A percentile compares a stretch with the other conserved stretches of the same genome.
Conservation (phyloP, 2,797 vertebrate genomes). For the Myotis daubentonii region DNA sequence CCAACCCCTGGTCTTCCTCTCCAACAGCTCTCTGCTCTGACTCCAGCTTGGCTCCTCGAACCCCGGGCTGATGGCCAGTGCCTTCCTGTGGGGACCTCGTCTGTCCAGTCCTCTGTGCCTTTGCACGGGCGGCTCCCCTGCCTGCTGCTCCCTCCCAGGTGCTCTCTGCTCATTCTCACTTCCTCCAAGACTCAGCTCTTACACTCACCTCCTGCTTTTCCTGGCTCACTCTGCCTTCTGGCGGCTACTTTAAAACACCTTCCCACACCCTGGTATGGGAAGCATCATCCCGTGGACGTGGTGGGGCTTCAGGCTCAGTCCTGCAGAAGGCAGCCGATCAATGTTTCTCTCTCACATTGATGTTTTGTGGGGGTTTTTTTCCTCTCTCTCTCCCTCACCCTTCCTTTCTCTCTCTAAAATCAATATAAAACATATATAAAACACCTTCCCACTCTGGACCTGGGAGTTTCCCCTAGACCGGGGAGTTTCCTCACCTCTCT, state of each 20-base stretch:
- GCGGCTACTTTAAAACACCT: not conserved
- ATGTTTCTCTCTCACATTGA: no score
- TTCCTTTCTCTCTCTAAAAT: no score
- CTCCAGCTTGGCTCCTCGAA: no score
- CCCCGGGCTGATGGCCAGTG: accelerated
- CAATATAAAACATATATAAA: not conserved
- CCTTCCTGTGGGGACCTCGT: not conserved
- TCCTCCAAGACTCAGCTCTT: not conserved
- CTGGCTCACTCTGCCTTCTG: not conserved
- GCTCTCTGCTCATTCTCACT: not conserved
- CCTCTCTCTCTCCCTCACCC: not conserved
- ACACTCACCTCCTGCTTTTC: not conserved
- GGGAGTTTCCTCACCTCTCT: not conserved
- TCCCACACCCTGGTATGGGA: no score
- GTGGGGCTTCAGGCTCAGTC: no score
- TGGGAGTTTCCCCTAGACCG: no score
- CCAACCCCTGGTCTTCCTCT: not conserved
- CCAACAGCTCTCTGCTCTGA: not conserved
- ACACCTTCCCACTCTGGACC: not conserved
- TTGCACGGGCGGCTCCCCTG: accelerated
- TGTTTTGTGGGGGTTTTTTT: no score
- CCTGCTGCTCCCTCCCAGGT: not conserved
- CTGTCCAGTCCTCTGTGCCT: not conserved
- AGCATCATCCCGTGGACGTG: no score
- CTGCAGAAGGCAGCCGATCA: no score